Base-by-base conservation (phyloP, 1,140 invertebrate genomes). In the Drosophila novamexicana region DNA sequence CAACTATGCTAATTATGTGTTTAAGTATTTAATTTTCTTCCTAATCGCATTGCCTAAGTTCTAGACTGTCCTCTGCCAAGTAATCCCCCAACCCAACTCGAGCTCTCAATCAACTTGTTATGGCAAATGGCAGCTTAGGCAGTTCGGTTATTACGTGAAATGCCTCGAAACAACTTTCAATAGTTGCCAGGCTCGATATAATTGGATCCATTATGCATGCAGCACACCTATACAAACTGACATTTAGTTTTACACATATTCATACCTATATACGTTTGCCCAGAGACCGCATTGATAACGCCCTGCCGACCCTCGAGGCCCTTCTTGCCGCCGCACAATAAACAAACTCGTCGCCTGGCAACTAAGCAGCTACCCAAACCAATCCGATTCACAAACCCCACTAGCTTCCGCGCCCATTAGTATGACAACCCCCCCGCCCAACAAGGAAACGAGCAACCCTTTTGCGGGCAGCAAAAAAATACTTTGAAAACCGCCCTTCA, bases 271-370 rank as follows among this genome's bases (percentile, higher is more conserved):
- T n/a, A 36, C 40, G 50, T 68, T 68, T 59, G 54, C 47, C 37
- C 44, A 54, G 59, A 36, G 16, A 34, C 34, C 36, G 62, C 29
- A 22, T 54, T 29, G 32, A 61, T 61, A 68, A 45, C 36, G 56
- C 12, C 16, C 7, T 16, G n/a, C 39, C 9, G 4, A 29, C 32
- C 53, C 63, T 29, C 32, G n/a, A 18, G 34, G 18, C 72, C 63
- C 54, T 52, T 68, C 36, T 14, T 7, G 44, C 2, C 8, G 45
- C 44, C 47, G 56, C 64, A 53, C 36, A 66, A 68, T 72, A 79
- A 86, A 85, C 53, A 81, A 86, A 65, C 63, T 56, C 68, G 73
- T 81, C 64, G 62, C 72, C 45, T 47, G 62, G 76, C 76, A 72
- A 74, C 74, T 58, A 81, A 47, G 75, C 70, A 85, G 70, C 65